Conservation (phyloP, 2,888 invertebrate species). For the Lottia gigantea region DNA sequence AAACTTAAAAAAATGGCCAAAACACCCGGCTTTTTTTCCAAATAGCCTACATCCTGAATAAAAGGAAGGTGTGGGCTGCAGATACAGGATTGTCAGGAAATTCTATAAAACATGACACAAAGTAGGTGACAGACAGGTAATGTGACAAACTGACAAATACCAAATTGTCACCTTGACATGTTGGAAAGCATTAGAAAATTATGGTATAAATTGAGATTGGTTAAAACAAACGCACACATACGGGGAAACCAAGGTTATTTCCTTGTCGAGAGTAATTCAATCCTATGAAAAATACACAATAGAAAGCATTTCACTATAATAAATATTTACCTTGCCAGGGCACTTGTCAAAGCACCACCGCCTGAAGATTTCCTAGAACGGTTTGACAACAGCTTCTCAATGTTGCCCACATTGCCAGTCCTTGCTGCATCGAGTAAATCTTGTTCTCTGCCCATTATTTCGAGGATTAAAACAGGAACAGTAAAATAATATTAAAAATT, state of each 20-base stretch:
- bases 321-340: slow-evolving; percentile 25
- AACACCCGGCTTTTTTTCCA: no score
- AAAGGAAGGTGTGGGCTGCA: no score
- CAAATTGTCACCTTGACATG: no score
- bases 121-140: no score
- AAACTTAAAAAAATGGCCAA: no score
- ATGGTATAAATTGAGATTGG: background rate
- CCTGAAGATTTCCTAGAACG: slow-evolving; percentile 32
- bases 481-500: background rate
- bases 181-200: no score
- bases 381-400: slow-evolving; percentile 86
- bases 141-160: no score
- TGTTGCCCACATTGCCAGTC: slow-evolving; percentile 87
- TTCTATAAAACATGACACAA: no score
- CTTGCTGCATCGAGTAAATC: slow-evolving; percentile 95
- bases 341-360: slow-evolving; percentile 35
- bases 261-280: background rate
- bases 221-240: background rate
- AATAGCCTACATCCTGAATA: no score
- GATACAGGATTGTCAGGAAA: no score
- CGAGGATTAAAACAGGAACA: background rate
- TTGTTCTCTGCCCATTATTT: slow-evolving; percentile 91
- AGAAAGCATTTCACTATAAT: background rate
- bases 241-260: background rate
- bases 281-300: background rate